Percentiles rank a stretch among this genome's conserved stretches.
phyloP scores from a whole-genome alignment of 2,113 vertebrate genomes.

The Chunga burmeisteri region DNA sequence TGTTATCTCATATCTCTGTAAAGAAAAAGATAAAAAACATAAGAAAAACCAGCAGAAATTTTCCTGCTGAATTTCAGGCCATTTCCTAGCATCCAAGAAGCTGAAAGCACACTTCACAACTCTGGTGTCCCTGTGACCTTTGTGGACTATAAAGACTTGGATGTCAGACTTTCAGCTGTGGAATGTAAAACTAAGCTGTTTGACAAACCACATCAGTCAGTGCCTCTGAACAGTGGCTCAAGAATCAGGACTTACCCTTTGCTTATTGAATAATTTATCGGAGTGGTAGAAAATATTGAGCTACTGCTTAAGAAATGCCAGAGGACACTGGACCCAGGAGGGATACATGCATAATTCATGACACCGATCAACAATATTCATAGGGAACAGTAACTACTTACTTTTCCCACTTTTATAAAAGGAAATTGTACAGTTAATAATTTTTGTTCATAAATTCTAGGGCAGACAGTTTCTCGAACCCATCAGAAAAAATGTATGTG shows the following conservation, averaged over 20 bases:
- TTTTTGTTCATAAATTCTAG: constrained; percentile 42
- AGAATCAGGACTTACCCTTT: constrained; percentile 22
- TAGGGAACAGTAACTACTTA: neutral
- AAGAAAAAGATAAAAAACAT: neutral
- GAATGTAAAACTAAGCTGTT: constrained; percentile 48
- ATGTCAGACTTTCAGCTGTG: constrained; percentile 33
- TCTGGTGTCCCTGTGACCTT: constrained; percentile 19
- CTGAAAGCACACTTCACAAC: constrained; percentile 11
- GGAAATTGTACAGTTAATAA: neutral
- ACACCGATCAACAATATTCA: constrained; percentile 13
- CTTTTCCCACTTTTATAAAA: neutral
- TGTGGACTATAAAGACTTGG: neutral
- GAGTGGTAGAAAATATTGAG: constrained; percentile 43
- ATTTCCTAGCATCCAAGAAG: neutral
- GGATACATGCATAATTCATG: constrained; percentile 1
- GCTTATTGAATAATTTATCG: constrained; percentile 36
- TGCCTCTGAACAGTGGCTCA: constrained; percentile 24
- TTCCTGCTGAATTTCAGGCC: constrained; percentile 20
- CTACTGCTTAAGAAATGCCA: constrained; percentile 27
- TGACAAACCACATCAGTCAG: constrained; percentile 19
- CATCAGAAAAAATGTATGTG: neutral
- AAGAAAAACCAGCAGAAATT: neutral
- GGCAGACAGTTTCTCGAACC: neutral
- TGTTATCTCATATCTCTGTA: neutral
- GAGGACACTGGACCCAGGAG: constrained; percentile 3